phyloP scores from a whole-genome alignment of 2,888 invertebrate genomes.

The Scotopteryx bipunctaria region DNA sequence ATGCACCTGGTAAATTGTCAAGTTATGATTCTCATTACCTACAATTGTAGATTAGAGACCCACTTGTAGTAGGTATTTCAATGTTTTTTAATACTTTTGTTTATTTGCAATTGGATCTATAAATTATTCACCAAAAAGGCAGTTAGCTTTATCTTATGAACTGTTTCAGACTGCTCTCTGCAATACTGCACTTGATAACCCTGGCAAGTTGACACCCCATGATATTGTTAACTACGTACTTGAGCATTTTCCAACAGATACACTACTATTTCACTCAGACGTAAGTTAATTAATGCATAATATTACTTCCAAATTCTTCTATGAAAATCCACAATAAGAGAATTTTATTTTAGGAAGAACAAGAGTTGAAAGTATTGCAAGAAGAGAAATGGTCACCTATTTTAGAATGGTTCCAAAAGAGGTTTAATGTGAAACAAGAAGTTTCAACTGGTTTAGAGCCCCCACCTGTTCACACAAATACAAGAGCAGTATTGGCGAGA shows the following conservation, averaged over 20 bases:
- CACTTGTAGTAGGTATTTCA: too few relatives aligned
- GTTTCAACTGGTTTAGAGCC: constrained; percentile 88
- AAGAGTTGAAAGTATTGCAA: constrained; percentile 90
- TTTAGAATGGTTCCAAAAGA: constrained; percentile 93
- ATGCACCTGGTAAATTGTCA: constrained; percentile 92
- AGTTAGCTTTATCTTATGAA: too few relatives aligned
- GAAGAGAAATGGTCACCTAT: constrained; percentile 94
- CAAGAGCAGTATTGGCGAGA: constrained; percentile 87
- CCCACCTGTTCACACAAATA: constrained; percentile 86
- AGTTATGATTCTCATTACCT: too few relatives aligned
- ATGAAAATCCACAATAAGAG: too few relatives aligned
- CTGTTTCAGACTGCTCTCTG: constrained; percentile 91
- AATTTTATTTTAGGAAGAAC: constrained; percentile 85
- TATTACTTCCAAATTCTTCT: background rate
- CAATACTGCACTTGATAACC: constrained; percentile 97
- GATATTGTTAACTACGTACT: constrained; percentile 91
- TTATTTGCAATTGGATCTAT: too few relatives aligned
- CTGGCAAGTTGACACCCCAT: constrained; percentile 89
- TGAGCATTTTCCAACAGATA: constrained; percentile 92
- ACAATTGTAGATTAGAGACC: too few relatives aligned
- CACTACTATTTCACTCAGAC: constrained; percentile 89
- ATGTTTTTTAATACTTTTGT: too few relatives aligned
- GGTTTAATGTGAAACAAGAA: constrained; percentile 88
- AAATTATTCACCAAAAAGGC: too few relatives aligned
- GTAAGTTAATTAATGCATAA: constrained; percentile 71